phyloP scores from a whole-genome alignment of 2,113 vertebrate species.

The Aptenodytes patagonicus region DNA sequence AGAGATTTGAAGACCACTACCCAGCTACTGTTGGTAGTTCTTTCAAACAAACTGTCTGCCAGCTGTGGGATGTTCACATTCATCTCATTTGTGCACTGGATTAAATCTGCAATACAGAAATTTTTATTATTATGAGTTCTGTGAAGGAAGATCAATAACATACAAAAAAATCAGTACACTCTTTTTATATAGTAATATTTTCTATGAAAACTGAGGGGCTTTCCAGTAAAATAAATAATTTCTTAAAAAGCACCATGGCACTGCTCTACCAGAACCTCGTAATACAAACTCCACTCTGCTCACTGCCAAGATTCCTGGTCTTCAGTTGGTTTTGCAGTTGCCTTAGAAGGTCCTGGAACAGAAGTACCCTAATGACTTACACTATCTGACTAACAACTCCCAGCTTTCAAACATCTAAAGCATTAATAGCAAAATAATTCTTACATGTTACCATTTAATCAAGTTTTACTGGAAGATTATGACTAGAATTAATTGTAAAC shows the following conservation, averaged over 20 bases:
- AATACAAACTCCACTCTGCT: not conserved
- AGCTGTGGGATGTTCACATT: slow-evolving; percentile 96
- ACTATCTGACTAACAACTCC: not conserved
- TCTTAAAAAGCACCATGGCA: not conserved
- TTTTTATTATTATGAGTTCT: not conserved
- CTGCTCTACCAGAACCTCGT: not conserved
- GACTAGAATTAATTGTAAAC: not conserved
- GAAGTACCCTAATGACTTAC: not conserved
- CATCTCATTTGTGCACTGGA: slow-evolving; percentile 96
- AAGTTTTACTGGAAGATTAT: not conserved
- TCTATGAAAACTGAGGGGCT: not conserved
- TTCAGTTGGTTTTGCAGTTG: not conserved
- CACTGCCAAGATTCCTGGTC: not conserved
- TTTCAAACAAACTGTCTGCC: slow-evolving; percentile 97
- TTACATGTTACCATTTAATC: not conserved
- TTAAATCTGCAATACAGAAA: slow-evolving; percentile 82
- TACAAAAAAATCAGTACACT: not conserved
- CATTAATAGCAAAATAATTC: not conserved
- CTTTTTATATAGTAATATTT: not conserved
- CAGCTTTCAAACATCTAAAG: not conserved
- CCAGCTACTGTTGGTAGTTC: slow-evolving; percentile 98
- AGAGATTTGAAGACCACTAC: slow-evolving; percentile 99
- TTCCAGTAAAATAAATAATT: not conserved
- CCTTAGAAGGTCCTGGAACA: not conserved
- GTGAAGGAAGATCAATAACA: not conserved